Evolutionary conservation across 2,797 vertebrate genomes (phyloP).

Genomic region (Monodelphis domestica): DNA sequence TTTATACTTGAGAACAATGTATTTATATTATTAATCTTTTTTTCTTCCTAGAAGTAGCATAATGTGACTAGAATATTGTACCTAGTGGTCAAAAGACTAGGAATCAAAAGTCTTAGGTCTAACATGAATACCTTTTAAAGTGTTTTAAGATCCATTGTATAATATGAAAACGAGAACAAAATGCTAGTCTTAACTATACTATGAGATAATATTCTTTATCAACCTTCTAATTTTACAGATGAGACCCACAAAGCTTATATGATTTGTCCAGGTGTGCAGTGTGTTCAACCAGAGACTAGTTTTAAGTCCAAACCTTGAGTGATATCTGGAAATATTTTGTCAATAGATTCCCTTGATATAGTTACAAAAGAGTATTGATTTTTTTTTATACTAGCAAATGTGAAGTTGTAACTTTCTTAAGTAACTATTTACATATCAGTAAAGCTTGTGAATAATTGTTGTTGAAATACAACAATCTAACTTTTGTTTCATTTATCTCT

Average conservation of each 20-base stretch:
- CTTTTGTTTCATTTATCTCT: neutral
- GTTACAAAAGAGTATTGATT: neutral
- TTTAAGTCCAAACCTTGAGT: slow-evolving; percentile 58
- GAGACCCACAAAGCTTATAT: neutral
- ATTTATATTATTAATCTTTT: neutral
- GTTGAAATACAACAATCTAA: slow-evolving; percentile 30
- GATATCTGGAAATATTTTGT: slow-evolving; percentile 45
- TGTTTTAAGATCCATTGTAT: neutral
- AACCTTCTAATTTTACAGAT: neutral
- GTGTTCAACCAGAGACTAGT: slow-evolving; percentile 63
- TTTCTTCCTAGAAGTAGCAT: slow-evolving; percentile 1
- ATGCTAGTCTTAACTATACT: neutral
- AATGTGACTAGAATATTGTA: slow-evolving; percentile 18
- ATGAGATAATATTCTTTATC: neutral
- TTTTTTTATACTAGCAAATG: slow-evolving; percentile 41
- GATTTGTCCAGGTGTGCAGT: neutral
- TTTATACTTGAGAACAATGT: neutral
- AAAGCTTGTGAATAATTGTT: slow-evolving; percentile 9
- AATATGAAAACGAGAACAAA: neutral
- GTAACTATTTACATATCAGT: slow-evolving; percentile 34
- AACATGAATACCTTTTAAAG: neutral
- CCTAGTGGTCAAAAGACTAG: slow-evolving; percentile 3
- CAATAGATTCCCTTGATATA: slow-evolving; percentile 17
- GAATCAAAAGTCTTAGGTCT: neutral
- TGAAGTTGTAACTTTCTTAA: slow-evolving; percentile 32